Evolutionary conservation across 2,888 invertebrate genomes (phyloP).

Genomic region (Elegia similella): DNA sequence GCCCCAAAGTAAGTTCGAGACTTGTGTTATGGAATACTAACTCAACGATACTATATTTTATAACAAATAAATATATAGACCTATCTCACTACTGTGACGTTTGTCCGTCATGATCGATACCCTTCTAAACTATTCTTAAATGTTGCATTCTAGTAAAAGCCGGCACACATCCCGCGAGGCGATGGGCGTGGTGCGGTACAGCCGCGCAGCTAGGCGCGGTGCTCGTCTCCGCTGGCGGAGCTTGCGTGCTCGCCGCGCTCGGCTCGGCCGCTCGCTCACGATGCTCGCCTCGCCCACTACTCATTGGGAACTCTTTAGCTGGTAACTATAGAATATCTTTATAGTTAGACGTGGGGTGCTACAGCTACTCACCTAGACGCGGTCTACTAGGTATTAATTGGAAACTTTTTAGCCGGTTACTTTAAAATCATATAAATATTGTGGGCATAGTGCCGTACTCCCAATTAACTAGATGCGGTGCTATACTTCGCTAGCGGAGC

Average conservation of each 20-base stretch:
- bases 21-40: too few relatives aligned
- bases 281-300: slow-evolving; percentile 83
- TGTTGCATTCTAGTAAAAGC: slow-evolving; percentile 53
- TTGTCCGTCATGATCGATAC: too few relatives aligned
- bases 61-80: too few relatives aligned
- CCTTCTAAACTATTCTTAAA: not conserved
- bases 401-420: too few relatives aligned
- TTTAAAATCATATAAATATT: too few relatives aligned
- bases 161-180: slow-evolving; percentile 81
- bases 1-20: too few relatives aligned
- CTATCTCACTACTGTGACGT: too few relatives aligned
- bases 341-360: too few relatives aligned
- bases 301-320: slow-evolving; percentile 88
- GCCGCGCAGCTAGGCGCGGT: slow-evolving; percentile 86
- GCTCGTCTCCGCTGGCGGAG: slow-evolving; percentile 85
- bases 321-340: slow-evolving; percentile 77
- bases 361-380: too few relatives aligned
- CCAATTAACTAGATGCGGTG: slow-evolving; percentile 83
- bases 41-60: too few relatives aligned
- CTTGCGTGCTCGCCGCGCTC: slow-evolving; percentile 88
- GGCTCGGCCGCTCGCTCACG: slow-evolving; percentile 90
- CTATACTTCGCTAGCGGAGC: slow-evolving; percentile 86
- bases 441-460: slow-evolving; percentile 89
- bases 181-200: slow-evolving; percentile 89
- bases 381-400: too few relatives aligned